Evolutionary conservation across 2,113 vertebrate genomes (phyloP), one percentile per base, ranked within the genome.

Genomic region (Engraulis encrasicolus): DNA sequence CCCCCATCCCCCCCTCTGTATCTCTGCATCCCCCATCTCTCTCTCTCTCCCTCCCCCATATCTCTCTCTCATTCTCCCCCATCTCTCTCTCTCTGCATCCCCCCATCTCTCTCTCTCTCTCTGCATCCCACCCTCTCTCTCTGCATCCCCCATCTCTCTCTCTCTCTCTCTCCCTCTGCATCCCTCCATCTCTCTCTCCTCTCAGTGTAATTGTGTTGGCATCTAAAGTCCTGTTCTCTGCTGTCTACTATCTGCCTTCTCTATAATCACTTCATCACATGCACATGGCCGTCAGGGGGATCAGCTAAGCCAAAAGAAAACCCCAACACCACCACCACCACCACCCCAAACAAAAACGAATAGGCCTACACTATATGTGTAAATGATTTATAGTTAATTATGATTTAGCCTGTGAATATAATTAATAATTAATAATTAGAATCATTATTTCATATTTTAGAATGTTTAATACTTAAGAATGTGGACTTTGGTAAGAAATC

Each of bases 181-280:
- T n/a, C n/a, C 58, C 31, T n/a, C n/a, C 1, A 31, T 23, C 58
- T 1, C 58, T 66, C 1, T 31, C 58, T 66, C n/a, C 58, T 66
- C 58, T 66, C 58, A 27, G 4, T 9, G 58, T 66, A 66, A 66
- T 66, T 66, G 58, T 27, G 23, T 66, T 66, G 58, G 58, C 58
- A 66, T 66, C 58, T 11, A 66, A 11, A 12, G 58, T 18, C 23
- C 15, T 37, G 14, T 66, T 48, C n/a, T n/a, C n/a, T n/a, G n/a
- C n/a, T n/a, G n/a, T n/a, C n/a, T n/a, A n/a, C n/a, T 34, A 82
- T 48, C 81, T 71, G n/a, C 3, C 34, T 45, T 49, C 81, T 58
- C 66, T 38, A 37, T 82, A 82, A 82, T 82, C 81, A 37, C 58
- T 82, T 38, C 61, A 82, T 82, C 81, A 12, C n/a, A 71, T 71